Percentiles rank a stretch among this genome's conserved stretches.
These are phyloP conservation scores for Rhinophrynus dorsalis DNA, from an alignment of 2,797 vertebrate species.

Conservation along the genomic window DNA sequence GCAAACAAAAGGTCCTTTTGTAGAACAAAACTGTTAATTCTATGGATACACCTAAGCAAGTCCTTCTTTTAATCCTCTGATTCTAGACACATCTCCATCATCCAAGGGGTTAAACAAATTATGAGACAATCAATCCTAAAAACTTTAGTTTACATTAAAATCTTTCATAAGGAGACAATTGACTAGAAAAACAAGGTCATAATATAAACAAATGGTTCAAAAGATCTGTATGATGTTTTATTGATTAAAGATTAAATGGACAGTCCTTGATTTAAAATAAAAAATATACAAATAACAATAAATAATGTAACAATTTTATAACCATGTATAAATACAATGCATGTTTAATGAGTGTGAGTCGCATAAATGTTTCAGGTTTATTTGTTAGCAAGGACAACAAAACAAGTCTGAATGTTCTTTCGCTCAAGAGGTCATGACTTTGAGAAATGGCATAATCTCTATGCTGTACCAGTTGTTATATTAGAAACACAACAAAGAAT, in stretches of 20 bases:
- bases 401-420: background rate
- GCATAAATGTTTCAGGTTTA: background rate
- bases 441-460: constrained; percentile 1
- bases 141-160: too few relatives aligned
- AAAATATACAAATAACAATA: background rate
- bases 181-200: background rate
- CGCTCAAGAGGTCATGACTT: constrained; percentile 3
- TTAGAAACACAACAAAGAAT: constrained; percentile 20
- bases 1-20: too few relatives aligned
- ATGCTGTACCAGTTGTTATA: constrained; percentile 17
- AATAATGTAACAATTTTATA: background rate
- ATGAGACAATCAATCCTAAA: too few relatives aligned
- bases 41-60: too few relatives aligned
- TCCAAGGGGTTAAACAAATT: too few relatives aligned
- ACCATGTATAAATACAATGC: background rate
- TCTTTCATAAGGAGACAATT: too few relatives aligned
- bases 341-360: constrained; percentile 3
- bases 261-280: background rate
- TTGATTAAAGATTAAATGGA: constrained; percentile 6
- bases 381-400: background rate
- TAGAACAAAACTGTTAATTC: too few relatives aligned
- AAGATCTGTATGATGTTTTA: constrained; percentile 13
- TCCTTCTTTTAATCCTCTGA: too few relatives aligned
- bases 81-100: too few relatives aligned
- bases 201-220: constrained; percentile 1